Evolutionary conservation across 2,113 vertebrate genomes (phyloP).

Genomic region (Engystomops pustulosus): DNA sequence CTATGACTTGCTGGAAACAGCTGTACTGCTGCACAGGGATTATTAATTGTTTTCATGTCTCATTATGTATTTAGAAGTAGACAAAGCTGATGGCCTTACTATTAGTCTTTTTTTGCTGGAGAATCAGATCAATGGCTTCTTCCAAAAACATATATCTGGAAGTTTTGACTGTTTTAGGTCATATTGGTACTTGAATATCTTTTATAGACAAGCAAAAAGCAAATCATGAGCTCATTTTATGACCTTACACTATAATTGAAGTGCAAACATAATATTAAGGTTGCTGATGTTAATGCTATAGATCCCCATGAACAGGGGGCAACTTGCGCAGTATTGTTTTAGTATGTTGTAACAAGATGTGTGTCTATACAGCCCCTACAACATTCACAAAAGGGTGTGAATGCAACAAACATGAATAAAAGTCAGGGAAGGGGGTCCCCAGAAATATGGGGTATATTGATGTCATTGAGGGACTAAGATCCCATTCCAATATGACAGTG

Average conservation of each 20-base stretch:
- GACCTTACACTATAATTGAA: background rate
- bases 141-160: background rate
- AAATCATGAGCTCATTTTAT: background rate
- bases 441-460: too few species aligned
- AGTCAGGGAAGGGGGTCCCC: too few species aligned
- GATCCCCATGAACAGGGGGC: too few species aligned
- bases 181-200: background rate
- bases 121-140: conserved; percentile 17
- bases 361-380: too few species aligned
- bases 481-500: too few species aligned
- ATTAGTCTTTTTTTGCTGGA: conserved; percentile 15
- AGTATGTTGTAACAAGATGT: too few species aligned
- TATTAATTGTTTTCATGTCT: conserved; percentile 39
- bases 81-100: conserved; percentile 12
- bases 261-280: too few species aligned
- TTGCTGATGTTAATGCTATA: background rate
- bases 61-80: conserved; percentile 42
- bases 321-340: too few species aligned
- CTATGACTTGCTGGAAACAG: conserved; percentile 16
- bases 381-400: too few species aligned
- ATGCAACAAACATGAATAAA: too few species aligned
- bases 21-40: conserved; percentile 49
- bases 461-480: too few species aligned
- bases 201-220: background rate
- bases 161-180: background rate